phyloP scores from a whole-genome alignment of 2,797 vertebrate genomes.

The Buceros bicornis region DNA sequence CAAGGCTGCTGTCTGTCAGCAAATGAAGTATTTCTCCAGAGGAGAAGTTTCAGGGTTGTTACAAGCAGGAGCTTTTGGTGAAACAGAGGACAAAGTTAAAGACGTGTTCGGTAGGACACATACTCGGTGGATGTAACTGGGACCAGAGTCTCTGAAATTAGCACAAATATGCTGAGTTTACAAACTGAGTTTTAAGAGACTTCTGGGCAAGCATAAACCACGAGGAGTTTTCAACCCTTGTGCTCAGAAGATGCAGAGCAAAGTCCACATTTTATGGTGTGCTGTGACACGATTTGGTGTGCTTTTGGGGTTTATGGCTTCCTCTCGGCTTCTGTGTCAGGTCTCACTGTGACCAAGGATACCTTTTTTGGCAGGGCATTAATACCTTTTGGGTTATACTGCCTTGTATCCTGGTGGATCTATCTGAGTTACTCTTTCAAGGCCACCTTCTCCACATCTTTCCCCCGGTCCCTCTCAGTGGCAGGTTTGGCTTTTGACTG shows the following conservation, averaged over 20 bases:
- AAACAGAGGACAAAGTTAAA: not conserved
- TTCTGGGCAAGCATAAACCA: not conserved
- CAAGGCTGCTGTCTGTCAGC: not conserved
- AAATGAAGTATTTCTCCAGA: not conserved
- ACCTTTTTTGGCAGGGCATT: not conserved
- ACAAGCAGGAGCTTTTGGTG: not conserved
- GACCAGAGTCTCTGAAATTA: not conserved
- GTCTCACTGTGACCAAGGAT: not conserved
- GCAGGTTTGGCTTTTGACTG: not conserved
- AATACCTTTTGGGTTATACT: not conserved
- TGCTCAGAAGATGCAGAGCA: not conserved
- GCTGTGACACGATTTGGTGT: fast-evolving
- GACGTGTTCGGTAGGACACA: not conserved
- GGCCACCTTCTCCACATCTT: not conserved
- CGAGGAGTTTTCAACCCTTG: not conserved
- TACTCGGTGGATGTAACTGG: not conserved
- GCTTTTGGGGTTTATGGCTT: not conserved
- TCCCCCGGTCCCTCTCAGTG: not conserved
- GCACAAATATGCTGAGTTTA: not conserved
- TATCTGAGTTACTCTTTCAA: not conserved
- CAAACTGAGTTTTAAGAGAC: not conserved
- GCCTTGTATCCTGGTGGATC: not conserved
- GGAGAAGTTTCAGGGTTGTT: not conserved
- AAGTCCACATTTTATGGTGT: fast-evolving
- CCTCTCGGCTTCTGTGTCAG: not conserved